phyloP scores from a whole-genome alignment of 2,113 vertebrate species.

The Chrysemys picta region DNA sequence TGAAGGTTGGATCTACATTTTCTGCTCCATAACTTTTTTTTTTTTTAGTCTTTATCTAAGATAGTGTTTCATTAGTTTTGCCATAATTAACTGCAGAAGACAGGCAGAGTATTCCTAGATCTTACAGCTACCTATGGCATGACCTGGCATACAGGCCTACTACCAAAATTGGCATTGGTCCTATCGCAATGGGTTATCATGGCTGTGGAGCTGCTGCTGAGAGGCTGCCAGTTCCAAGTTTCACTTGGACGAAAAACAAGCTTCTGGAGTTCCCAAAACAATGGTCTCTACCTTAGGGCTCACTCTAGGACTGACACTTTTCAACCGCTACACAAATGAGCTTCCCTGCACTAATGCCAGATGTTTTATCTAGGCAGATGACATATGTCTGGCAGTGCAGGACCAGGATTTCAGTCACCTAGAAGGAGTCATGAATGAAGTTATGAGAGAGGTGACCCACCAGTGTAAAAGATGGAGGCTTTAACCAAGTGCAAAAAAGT shows the following conservation, averaged over 20 bases:
- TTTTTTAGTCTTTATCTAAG: not conserved
- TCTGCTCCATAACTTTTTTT: not conserved
- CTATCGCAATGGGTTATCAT: not conserved
- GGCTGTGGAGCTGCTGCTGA: not conserved
- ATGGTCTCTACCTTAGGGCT: not conserved
- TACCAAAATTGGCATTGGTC: not conserved
- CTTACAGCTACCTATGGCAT: not conserved
- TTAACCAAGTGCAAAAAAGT: not conserved
- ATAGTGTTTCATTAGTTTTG: not conserved
- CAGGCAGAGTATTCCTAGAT: not conserved
- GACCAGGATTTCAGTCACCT: not conserved
- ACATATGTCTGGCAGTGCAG: not conserved
- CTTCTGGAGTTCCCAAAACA: not conserved
- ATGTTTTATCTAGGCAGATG: not conserved
- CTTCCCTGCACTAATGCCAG: not conserved
- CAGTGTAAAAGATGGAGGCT: not conserved
- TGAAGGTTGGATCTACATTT: not conserved
- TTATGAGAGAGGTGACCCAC: not conserved
- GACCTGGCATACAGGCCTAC: not conserved
- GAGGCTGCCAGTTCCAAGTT: not conserved
- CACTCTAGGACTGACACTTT: not conserved
- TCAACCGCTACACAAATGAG: not conserved
- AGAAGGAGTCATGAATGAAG: not conserved
- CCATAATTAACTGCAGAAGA: not conserved
- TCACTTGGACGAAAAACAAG: not conserved